phyloP scores from a whole-genome alignment of 30 jellyfish, hydroid and myxozoan genomes.

The Mastigias papua region DNA sequence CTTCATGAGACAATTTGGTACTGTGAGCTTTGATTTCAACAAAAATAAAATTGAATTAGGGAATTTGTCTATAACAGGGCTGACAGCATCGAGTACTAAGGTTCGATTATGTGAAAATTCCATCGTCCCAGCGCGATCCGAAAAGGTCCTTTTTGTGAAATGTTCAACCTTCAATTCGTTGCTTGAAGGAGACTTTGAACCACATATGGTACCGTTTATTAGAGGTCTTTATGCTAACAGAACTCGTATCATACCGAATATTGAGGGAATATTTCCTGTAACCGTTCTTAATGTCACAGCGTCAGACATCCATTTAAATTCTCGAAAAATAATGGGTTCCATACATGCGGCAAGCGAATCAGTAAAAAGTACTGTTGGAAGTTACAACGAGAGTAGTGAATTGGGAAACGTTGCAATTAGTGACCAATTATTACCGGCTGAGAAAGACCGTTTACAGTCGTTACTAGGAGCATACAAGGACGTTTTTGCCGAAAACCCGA shows the following conservation, averaged over 20 bases:
- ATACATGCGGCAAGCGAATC: constrained; percentile 35
- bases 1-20: constrained; percentile 24
- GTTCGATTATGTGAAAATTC: constrained; percentile 35
- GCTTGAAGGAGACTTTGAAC: constrained; percentile 48
- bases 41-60: constrained; percentile 42
- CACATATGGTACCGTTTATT: constrained; percentile 12
- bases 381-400: not conserved
- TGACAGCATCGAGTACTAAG: constrained; percentile 9
- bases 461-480: constrained; percentile 42
- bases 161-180: constrained; percentile 18
- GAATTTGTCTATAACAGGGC: constrained; percentile 16
- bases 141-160: constrained; percentile 12
- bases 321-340: constrained; percentile 50
- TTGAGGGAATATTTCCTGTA: constrained; percentile 40
- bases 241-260: constrained; percentile 48
- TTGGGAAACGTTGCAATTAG: constrained; percentile 18
- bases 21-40: constrained; percentile 23
- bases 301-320: constrained; percentile 37
- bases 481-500: constrained; percentile 33
- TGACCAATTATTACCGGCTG: constrained; percentile 34
- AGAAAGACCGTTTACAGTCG: constrained; percentile 25
- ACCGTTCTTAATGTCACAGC: constrained; percentile 40
- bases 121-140: constrained; percentile 47
- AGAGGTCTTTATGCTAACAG: constrained; percentile 47
- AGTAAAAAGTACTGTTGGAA: not conserved